phyloP scores from a whole-genome alignment of 2,888 invertebrate species.

The Drosophila flavopinicola region DNA sequence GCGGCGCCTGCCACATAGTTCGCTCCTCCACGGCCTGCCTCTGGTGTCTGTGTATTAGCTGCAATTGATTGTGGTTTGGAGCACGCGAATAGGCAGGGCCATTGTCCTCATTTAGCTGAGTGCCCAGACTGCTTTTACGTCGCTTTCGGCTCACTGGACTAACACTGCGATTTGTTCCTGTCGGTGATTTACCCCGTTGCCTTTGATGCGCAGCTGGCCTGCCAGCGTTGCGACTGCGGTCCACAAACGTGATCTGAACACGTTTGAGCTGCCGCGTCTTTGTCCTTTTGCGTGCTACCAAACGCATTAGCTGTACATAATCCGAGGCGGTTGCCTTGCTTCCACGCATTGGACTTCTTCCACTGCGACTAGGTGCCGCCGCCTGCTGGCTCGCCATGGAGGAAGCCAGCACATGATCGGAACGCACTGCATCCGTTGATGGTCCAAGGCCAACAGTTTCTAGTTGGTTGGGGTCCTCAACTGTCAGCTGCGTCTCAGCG shows the following conservation, averaged over 20 bases:
- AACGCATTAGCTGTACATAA: slow-evolving; percentile 50
- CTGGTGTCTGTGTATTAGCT: background rate
- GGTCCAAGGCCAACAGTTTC: background rate
- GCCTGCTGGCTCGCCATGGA: background rate
- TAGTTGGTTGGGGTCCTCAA: too few relatives aligned
- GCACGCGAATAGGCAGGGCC: background rate
- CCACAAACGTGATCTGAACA: slow-evolving; percentile 7
- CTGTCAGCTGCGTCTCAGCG: background rate
- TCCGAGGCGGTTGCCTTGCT: slow-evolving; percentile 24
- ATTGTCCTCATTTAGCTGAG: background rate
- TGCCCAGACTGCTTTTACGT: background rate
- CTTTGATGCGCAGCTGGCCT: background rate
- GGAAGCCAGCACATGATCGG: background rate
- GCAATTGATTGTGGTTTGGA: background rate
- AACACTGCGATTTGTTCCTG: background rate
- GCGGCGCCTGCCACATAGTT: background rate
- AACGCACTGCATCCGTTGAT: background rate
- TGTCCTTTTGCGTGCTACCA: slow-evolving; percentile 36
- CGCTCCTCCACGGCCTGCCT: background rate
- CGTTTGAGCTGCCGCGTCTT: background rate
- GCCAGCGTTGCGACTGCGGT: background rate
- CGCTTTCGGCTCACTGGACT: slow-evolving; percentile 2
- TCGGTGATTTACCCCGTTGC: background rate
- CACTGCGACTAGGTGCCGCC: background rate
- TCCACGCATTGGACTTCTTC: background rate